Conservation (phyloP, 2,888 invertebrate genomes). For the Digitonthophagus gazella region DNA sequence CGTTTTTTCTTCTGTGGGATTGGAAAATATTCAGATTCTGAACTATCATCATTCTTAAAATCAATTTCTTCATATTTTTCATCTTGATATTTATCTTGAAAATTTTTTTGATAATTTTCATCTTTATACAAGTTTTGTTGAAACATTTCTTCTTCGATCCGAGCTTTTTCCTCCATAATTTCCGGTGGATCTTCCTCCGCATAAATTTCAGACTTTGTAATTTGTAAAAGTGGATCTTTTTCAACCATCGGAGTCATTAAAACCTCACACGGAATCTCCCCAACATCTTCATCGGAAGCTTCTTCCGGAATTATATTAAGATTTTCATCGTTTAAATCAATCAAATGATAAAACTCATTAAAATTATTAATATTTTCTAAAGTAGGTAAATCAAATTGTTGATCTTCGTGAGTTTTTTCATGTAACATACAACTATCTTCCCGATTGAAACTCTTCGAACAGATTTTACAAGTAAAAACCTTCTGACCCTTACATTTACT, state of each 20-base stretch:
- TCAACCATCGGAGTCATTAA: slow-evolving; percentile 7
- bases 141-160: slow-evolving; percentile 28
- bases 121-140: slow-evolving; percentile 23
- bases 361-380: slow-evolving; percentile 50
- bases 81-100: slow-evolving; percentile 19
- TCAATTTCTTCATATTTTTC: slow-evolving; percentile 23
- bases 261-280: background rate
- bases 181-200: slow-evolving; percentile 30
- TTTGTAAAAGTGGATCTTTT: background rate
- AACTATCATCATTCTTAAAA: slow-evolving; percentile 39
- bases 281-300: background rate
- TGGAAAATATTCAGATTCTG: slow-evolving; percentile 47
- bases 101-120: slow-evolving; percentile 1
- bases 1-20: slow-evolving; percentile 34
- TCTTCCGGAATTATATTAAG: slow-evolving; percentile 1
- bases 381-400: slow-evolving; percentile 44
- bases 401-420: slow-evolving; percentile 46
- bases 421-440: slow-evolving; percentile 49
- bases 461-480: slow-evolving; percentile 51
- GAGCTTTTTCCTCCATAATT: slow-evolving; percentile 28
- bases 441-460: slow-evolving; percentile 50
- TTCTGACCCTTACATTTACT: slow-evolving; percentile 50
- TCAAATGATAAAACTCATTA: slow-evolving; percentile 48
- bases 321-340: slow-evolving; percentile 34
- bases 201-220: slow-evolving; percentile 27